Base-by-base conservation (phyloP, 2,113 vertebrate species). In the Fulmarus glacialis region DNA sequence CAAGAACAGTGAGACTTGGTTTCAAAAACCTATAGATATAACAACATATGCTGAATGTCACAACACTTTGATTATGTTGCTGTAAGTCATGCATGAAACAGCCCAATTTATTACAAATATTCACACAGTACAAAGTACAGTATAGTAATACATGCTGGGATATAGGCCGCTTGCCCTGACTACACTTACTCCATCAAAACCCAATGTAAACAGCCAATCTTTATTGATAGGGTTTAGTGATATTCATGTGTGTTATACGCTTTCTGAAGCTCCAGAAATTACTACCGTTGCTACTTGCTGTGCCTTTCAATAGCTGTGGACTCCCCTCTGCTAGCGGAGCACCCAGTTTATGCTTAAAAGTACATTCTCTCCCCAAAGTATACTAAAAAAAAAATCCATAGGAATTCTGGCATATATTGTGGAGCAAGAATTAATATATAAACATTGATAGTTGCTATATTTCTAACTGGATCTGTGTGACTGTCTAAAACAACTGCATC, bases 181-280 rank as follows among this genome's bases (percentile, higher is more conserved):
- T 74, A 12, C 45, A 3, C 56, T 14, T 19, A 6, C 55, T 52
- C 52, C 91, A 40, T 18, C 71, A 47, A 45, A 74, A 4, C 9
- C 48, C 71, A 10, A 10, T 22, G 70, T 12, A n/a, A 88, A 34
- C 12, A 68, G 60, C 68, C 59, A 12, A 4, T 7, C 71, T n/a
- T 42, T 47, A 12, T 6, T 4, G 34, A 9, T 23, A 32, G 40
- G 48, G 19, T 71, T 81, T 7, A 21, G 74, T 8, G 50, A 56
- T 11, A 29, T 15, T 11, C 15, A 2, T 2, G 15, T 2, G 40
- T 21, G 40, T 8, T 9, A 4, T 1, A 3, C 3, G 15, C 50
- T 62, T 70, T 50, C n/a, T 32, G 63, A 43, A 82, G 74, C 87
- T 60, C 90, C 73, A 56, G 8, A 9, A 27, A 9, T 6, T 6